Evolutionary conservation across 2,113 vertebrate genomes (phyloP).

Genomic region (Tachysurus fulvidraco): DNA sequence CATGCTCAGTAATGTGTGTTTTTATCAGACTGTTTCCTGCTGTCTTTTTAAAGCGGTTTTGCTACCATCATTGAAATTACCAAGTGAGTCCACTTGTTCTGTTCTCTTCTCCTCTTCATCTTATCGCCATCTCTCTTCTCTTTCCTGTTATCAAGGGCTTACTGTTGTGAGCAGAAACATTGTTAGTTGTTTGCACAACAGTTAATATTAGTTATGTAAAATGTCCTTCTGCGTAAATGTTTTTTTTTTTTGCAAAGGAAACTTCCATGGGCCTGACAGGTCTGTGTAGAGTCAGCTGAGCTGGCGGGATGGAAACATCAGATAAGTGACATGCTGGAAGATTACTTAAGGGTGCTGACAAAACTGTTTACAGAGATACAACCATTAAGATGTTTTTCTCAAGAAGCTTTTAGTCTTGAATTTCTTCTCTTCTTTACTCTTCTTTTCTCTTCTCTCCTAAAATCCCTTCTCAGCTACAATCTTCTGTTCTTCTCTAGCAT

Average conservation of each 20-base stretch:
- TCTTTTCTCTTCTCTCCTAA: not conserved
- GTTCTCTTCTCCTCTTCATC: not conserved
- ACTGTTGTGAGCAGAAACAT: conserved; percentile 57
- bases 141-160: conserved; percentile 46
- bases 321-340: conserved; percentile 14
- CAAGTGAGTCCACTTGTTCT: not conserved
- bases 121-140: not conserved
- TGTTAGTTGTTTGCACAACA: conserved; percentile 66
- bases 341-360: conserved; percentile 30
- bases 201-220: conserved; percentile 59
- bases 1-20: conserved; percentile 20
- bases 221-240: conserved; percentile 44
- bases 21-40: conserved; percentile 37
- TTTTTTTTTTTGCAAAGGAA: not conserved
- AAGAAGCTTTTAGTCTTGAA: not conserved
- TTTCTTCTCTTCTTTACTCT: not conserved
- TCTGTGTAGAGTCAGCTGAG: not conserved
- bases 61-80: conserved; percentile 57
- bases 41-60: conserved; percentile 63
- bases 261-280: not conserved
- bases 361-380: not conserved
- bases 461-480: not conserved
- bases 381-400: not conserved
- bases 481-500: not conserved
- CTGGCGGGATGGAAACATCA: conserved; percentile 22